Percentiles rank a stretch among this genome's conserved stretches.
Evolutionary conservation across 2,888 invertebrate species (phyloP).

Genomic region (Eutolmus rufibarbis): DNA sequence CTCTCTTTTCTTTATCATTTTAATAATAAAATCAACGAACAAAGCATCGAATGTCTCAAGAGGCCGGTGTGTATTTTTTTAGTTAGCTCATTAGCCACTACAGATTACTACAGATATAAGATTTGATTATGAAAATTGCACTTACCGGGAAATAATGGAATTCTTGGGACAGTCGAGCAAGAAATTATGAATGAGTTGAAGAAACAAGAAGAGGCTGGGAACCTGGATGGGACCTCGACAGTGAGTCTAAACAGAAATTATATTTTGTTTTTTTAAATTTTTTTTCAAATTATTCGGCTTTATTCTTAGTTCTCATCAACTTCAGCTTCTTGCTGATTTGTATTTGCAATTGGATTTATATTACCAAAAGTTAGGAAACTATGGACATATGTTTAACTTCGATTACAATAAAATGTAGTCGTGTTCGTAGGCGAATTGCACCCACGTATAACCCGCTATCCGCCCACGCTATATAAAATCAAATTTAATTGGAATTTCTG

Average conservation of each 20-base stretch:
- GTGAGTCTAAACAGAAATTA: conserved; percentile 38
- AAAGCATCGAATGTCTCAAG: neutral
- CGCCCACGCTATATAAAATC: too few relatives aligned
- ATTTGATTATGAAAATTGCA: neutral
- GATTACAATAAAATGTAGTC: too few relatives aligned
- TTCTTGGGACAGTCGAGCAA: neutral
- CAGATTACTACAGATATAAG: neutral
- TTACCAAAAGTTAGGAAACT: too few relatives aligned
- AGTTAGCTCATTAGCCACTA: too few relatives aligned
- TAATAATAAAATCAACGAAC: conserved; percentile 34
- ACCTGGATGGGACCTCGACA: neutral
- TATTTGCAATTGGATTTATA: too few relatives aligned
- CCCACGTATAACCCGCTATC: too few relatives aligned
- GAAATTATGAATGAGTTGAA: neutral
- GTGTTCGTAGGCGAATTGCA: too few relatives aligned
- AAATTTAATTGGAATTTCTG: too few relatives aligned
- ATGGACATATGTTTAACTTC: too few relatives aligned
- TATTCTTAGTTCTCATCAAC: conserved; percentile 67
- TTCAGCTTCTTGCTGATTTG: conserved; percentile 73
- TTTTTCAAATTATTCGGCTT: conserved; percentile 33
- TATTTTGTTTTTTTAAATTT: neutral
- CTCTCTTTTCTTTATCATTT: neutral
- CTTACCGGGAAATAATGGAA: neutral
- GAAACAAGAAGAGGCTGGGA: neutral
- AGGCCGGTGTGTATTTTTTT: neutral